Evolutionary conservation across 1,140 invertebrate genomes (phyloP).

Genomic region (Tetramorium alpestre): DNA sequence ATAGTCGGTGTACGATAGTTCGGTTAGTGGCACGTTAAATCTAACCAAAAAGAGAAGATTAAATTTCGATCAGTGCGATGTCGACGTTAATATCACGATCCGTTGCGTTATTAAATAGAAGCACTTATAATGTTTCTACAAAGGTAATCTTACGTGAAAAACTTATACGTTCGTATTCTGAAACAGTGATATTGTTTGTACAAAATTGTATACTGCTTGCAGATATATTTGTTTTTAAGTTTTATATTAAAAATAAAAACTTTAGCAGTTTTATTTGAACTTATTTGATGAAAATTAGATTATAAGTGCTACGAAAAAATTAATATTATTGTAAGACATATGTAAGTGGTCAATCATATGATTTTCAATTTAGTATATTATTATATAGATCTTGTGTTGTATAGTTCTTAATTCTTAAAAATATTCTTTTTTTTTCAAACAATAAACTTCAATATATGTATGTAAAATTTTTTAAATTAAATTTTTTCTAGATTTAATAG

Average conservation of each 20-base stretch:
- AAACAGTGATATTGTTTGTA: neutral
- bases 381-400: neutral
- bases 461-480: neutral
- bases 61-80: slow-evolving; percentile 32
- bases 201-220: neutral
- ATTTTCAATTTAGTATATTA: neutral
- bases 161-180: neutral
- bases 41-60: neutral
- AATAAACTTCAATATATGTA: neutral
- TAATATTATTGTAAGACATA: neutral
- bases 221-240: neutral
- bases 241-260: neutral
- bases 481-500: neutral
- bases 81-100: slow-evolving; percentile 48
- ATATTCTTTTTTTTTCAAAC: too few species aligned
- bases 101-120: slow-evolving; percentile 7
- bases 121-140: neutral
- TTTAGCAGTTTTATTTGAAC: neutral
- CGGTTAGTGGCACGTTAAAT: too few species aligned
- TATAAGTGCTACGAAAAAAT: neutral
- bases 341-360: too few species aligned
- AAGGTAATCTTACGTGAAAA: slow-evolving; percentile 41
- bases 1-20: too few species aligned
- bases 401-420: too few species aligned
- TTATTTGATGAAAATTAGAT: neutral